Evolutionary conservation across 1,140 invertebrate genomes (phyloP), one percentile per base, ranked within the genome.

Genomic region (Pachyrhynchus sulphureomaculatus): DNA sequence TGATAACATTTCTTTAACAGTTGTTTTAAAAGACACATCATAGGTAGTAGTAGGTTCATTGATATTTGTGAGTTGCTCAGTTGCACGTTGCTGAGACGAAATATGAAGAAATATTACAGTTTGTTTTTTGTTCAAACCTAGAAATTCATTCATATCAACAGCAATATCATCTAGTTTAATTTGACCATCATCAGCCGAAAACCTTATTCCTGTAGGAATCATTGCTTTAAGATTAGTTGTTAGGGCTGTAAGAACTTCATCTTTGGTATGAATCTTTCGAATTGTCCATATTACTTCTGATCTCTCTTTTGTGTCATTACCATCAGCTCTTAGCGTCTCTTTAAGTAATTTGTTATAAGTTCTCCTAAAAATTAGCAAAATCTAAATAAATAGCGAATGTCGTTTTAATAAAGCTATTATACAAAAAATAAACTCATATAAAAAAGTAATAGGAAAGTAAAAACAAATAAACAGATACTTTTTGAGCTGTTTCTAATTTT

Each of bases 221-320:
- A 75, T 67, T 15, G 33, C 33, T 52, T 66, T 73, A 37, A 68
- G 72, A 8, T 63, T 60, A 23, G 68, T 62, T 5, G 68, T 72
- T 26, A 74, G 51, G n/a, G 67, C 62, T 8, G 65, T 68, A 56
- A 75, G 66, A 10, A 72, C 66, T 49, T 75, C 71, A 42, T 72
- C 64, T 49, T 65, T 70, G 36, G 70, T 67, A 4, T 48, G 51
- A 1, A 73, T 64, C 15, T 73, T 72, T 8, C 64, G 62, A 18
- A 75, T 67, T 10, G 72, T 58, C 32, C 65, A 55, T 51, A 75
- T 75, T 2, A 75, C 72, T 57, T 74, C 68, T 5, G 72, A 68
- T 47, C 42, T 66, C 4, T 66, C 72, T 48, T 18, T 66, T 36
- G 36, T 29, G 21, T 66, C 51, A 17, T 65, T 64, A 33, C 60